Evolutionary conservation across 92 coral and sea anemone genomes (phyloP), one percentile per base, ranked within the genome.

Genomic region (Palythoa grandiflora): DNA sequence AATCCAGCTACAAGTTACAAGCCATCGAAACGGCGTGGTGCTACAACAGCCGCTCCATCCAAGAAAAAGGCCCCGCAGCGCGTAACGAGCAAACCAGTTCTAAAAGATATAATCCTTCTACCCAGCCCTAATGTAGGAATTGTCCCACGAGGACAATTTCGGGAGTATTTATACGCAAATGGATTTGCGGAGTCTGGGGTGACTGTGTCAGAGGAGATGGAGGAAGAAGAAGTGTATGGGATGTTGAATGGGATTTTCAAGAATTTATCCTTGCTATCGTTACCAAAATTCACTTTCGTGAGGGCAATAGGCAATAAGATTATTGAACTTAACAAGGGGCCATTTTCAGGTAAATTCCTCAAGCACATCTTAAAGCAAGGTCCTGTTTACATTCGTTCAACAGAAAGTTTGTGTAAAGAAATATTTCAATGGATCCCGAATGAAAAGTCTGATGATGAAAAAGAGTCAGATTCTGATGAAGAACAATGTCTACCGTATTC

Each of bases 31-130:
- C n/a, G 65, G 65, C 65, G 16, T 57, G 65, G 65, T 57, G 17
- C 65, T 57, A 57, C 65, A 57, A 57, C 16, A 57, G 65, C 65
- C 65, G n/a, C 65, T 57, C 65, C 65, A 57, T 57, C 65, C 65
- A 57, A 57, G 65, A 8, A 57, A 57, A 8, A 12, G 14, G 65
- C n/a, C 3, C 28, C 28, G 28, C 28, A 28, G 28, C 28, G 28
- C 28, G 28, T 28, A 57, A 57, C 65, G n/a, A 57, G 65, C 65
- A 57, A 57, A 57, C 65, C 65, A 57, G 65, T 57, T 57, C 65
- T 57, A 57, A 57, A 57, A 57, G 65, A 57, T 57, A 57, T 57
- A 57, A 57, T 57, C 65, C 65, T 12, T 57, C 65, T 57, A 57
- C 65, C 65, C 65, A 4, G 65, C 65, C n/a, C 65, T 57, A 57